Percentiles rank a stretch among this genome's conserved stretches.
Conservation (phyloP, 2,888 invertebrate genomes). For the Andrena flavipes region DNA sequence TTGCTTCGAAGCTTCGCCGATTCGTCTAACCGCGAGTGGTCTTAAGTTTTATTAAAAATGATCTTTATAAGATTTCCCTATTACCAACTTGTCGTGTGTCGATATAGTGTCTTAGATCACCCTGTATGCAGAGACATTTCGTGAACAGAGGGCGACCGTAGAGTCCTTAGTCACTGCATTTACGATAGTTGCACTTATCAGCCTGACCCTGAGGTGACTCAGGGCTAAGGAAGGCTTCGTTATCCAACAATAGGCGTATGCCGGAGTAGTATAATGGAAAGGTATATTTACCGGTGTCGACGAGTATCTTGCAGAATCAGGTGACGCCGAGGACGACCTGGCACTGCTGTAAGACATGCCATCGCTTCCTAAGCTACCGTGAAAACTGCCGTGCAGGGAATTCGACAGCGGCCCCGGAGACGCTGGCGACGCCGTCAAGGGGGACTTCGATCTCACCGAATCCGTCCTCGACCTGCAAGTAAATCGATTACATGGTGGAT, state of each 20-base stretch:
- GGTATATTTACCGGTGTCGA: constrained; percentile 78
- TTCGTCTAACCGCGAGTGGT: not conserved
- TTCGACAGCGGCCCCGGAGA: constrained; percentile 82
- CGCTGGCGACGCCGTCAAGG: constrained; percentile 82
- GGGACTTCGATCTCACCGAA: constrained; percentile 83
- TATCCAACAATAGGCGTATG: not conserved
- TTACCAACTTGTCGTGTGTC: too few relatives aligned
- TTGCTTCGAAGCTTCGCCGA: not conserved
- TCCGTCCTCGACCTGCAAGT: constrained; percentile 82
- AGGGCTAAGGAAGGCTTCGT: too few relatives aligned
- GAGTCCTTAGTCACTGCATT: too few relatives aligned
- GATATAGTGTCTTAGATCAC: too few relatives aligned
- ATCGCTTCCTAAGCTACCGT: constrained; percentile 83
- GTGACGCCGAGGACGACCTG: constrained; percentile 83
- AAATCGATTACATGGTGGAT: constrained; percentile 43
- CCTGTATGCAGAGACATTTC: too few relatives aligned
- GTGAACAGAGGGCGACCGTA: too few relatives aligned
- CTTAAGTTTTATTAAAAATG: not conserved
- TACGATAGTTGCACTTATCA: too few relatives aligned
- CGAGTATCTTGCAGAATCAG: constrained; percentile 83
- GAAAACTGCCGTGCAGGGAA: constrained; percentile 83
- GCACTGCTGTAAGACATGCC: constrained; percentile 84
- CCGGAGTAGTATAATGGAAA: not conserved
- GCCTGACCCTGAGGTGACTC: too few relatives aligned
- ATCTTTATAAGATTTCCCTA: too few relatives aligned